Conservation (phyloP, 2,888 invertebrate species). For the Synergus itoensis region DNA sequence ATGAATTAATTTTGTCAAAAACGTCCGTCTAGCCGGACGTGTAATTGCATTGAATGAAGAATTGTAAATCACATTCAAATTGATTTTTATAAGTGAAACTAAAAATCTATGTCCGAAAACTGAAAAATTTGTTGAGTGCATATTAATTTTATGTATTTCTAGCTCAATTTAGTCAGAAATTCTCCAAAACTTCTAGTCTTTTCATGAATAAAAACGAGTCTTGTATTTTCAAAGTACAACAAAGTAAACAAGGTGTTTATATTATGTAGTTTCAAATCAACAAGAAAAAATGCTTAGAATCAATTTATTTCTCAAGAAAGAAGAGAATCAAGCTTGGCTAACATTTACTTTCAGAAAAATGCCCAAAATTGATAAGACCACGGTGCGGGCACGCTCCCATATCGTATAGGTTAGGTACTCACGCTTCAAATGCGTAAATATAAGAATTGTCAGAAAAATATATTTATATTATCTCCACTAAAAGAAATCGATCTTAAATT, state of each 20-base stretch:
- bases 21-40: too few species aligned
- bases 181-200: neutral
- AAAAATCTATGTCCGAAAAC: neutral
- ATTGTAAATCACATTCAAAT: neutral
- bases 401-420: neutral
- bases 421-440: neutral
- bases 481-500: neutral
- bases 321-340: neutral
- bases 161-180: neutral
- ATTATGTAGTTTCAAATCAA: neutral
- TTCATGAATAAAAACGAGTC: neutral
- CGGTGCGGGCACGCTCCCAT: neutral
- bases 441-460: neutral
- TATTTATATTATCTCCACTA: neutral
- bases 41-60: too few species aligned
- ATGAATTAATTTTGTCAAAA: too few species aligned
- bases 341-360: neutral
- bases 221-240: neutral
- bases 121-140: neutral
- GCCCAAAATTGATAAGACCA: neutral
- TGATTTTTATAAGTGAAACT: neutral
- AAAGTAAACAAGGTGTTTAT: neutral
- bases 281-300: neutral
- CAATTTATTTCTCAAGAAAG: neutral
- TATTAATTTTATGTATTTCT: neutral